Base-by-base conservation (phyloP, 2,113 vertebrate species). In the Gallinago media region DNA sequence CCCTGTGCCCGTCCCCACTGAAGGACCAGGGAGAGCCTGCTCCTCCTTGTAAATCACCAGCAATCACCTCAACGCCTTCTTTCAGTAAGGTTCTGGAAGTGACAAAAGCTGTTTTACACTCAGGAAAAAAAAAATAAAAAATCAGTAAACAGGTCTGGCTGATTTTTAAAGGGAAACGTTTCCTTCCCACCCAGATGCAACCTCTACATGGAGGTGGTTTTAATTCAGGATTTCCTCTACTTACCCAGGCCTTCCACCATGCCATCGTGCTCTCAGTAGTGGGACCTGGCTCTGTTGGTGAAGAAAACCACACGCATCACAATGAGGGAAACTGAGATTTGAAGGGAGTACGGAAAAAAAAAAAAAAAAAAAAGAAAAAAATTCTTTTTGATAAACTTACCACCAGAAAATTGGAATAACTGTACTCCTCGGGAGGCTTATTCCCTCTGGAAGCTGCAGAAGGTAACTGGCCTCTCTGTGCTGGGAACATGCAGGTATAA, bases 231-330 rank as follows among this genome's bases (percentile, higher is more conserved):
- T 72, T 85, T 75, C 21, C 2, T 86, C 36, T 92, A 97, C 96
- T 96, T 72, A 97, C 96, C 96, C 96, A 97, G 15, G 95, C 96
- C 70, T 82, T 97, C 96, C 96, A 97, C 96, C 96, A 97, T 1
- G 96, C 96, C 96, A 96, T 97, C 38, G 83, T 1, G 7, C 58
- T 27, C 65, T 94, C 40, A 46, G 91, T 14, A 73, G 58, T 8
- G 54, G 56, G 42, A 34, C 17, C 58, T 4, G 34, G 38, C 7
- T 88, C 95, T 97, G 91, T 7, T 46, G 63, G 36, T 42, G 50
- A 85, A 94, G 36, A 83, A 92, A 95, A 75, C 3, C 68, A 86
- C 76, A 75, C 1, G 0, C 17, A 66, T 95, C 31, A 94, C 0
- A 3, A 9, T 81, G 32, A 68, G n/a, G 23, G 12, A 83, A 65